These are phyloP conservation scores for Procambarus virginalis DNA, from an alignment of 1,140 invertebrate genomes.

Conservation along the genomic window DNA sequence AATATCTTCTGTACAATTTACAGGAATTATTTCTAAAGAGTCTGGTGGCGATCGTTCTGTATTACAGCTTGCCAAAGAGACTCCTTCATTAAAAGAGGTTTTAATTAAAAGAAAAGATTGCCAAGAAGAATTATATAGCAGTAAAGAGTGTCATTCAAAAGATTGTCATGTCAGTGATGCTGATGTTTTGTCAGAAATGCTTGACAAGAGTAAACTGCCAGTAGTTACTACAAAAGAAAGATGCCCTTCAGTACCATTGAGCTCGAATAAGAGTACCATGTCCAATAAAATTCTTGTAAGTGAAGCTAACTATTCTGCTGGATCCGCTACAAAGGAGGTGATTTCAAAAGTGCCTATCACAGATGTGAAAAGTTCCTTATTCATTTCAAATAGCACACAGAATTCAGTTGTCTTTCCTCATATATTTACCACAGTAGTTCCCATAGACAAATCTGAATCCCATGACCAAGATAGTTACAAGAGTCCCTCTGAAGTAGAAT, in stretches of 20 bases:
- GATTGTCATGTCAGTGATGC: background rate
- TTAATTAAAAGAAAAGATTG: background rate
- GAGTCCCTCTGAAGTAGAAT: conserved; percentile 8
- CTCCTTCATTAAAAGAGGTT: background rate
- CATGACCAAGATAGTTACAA: background rate
- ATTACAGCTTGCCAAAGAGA: background rate
- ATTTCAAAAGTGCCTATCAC: background rate
- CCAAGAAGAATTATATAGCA: background rate
- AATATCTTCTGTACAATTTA: background rate
- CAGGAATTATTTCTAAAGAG: background rate
- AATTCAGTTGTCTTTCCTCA: background rate
- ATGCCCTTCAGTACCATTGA: background rate
- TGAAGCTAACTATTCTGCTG: background rate
- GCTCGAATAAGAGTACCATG: background rate
- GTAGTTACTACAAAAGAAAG: background rate
- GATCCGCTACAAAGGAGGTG: no score
- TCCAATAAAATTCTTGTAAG: background rate
- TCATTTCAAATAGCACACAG: background rate
- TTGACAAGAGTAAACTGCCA: background rate
- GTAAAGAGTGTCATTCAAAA: background rate
- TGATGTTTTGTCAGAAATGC: background rate
- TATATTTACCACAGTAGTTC: background rate
- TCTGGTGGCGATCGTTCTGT: background rate
- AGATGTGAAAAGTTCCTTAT: conserved; percentile 1
- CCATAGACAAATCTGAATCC: background rate